These are phyloP conservation scores for Heliocidaris tuberculata DNA, from an alignment of 35 echinoderm and acorn worm genomes.

Conservation along the genomic window DNA sequence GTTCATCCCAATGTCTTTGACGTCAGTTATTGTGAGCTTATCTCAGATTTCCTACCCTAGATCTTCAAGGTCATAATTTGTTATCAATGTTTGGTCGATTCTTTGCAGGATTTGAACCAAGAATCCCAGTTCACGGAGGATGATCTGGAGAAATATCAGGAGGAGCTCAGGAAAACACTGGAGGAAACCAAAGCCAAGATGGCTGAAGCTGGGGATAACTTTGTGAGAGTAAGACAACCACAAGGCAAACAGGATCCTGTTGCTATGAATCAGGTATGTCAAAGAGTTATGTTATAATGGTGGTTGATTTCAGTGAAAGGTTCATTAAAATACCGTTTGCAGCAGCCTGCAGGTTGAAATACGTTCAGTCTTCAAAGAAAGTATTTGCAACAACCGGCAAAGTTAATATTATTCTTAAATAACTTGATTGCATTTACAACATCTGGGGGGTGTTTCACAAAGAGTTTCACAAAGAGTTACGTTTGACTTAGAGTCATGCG, in stretches of 20 bases:
- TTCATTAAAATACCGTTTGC: not conserved
- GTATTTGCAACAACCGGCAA: not conserved
- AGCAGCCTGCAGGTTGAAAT: not conserved
- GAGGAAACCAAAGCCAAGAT: constrained; percentile 65
- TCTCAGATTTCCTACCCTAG: too few species aligned
- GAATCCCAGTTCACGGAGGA: constrained; percentile 77
- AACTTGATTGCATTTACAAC: not conserved
- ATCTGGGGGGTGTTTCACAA: too few species aligned
- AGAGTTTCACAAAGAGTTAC: too few species aligned
- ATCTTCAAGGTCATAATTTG: too few species aligned
- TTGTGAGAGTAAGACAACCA: constrained; percentile 41
- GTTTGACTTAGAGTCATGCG: too few species aligned
- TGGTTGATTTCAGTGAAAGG: not conserved
- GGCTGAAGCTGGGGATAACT: constrained; percentile 60
- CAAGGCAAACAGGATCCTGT: constrained; percentile 54
- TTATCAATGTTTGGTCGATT: too few species aligned
- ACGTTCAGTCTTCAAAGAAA: not conserved
- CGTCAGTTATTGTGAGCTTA: too few species aligned
- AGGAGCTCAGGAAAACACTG: constrained; percentile 54
- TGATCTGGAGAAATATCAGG: constrained; percentile 68
- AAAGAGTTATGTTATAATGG: too few species aligned
- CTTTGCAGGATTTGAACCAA: constrained; percentile 56
- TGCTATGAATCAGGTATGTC: constrained; percentile 67
- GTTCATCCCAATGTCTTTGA: too few species aligned
- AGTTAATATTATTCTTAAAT: not conserved